Evolutionary conservation across 2,888 invertebrate species (phyloP), one percentile per base, ranked within the genome.

Genomic region (Metalampra italica): DNA sequence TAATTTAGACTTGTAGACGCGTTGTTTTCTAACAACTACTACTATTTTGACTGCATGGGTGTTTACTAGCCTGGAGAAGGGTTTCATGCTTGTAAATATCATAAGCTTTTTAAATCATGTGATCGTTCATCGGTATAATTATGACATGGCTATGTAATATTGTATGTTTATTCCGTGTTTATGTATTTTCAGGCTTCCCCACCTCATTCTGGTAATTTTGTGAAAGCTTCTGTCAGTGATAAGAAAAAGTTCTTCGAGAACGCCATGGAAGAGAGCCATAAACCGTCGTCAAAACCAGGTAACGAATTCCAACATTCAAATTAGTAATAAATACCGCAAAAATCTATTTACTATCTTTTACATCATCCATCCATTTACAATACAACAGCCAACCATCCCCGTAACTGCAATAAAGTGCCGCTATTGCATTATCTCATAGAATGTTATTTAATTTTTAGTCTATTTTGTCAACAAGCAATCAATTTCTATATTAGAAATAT

Each of bases 181-280:
- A 30, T 42, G 34, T 53, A 46, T 52, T 71, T 78, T 50, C 81
- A 90, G 90, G 88, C 91, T 77, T 91, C 93, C 66, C 92, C 93
- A 67, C 94, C 94, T 69, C 92, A 93, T 69, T 93, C 93, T 75
- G 92, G 92, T 70, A 92, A 92, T 82, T 92, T 93, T 73, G 92
- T 93, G 73, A 96, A 96, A 91, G 94, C 97, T 78, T 94, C 95
- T 54, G 97, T 98, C 73, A 96, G 96, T 81, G 96, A 97, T 87
- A 96, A 96, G 90, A 97, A 97, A 86, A 95, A 94, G 76, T 96
- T 97, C 88, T 98, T 98, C 82, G 98, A 98, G 90, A 94, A 95
- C 76, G 98, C 98, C 55, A 97, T 98, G 93, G 96, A 97, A 87
- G 96, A 97, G 80, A 95, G 95, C 80, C 93, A 95, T 64, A 95